Percentiles rank a stretch among this genome's conserved stretches.
Conservation (phyloP, 2,113 vertebrate genomes). For the Emydocephalus ijimae region DNA sequence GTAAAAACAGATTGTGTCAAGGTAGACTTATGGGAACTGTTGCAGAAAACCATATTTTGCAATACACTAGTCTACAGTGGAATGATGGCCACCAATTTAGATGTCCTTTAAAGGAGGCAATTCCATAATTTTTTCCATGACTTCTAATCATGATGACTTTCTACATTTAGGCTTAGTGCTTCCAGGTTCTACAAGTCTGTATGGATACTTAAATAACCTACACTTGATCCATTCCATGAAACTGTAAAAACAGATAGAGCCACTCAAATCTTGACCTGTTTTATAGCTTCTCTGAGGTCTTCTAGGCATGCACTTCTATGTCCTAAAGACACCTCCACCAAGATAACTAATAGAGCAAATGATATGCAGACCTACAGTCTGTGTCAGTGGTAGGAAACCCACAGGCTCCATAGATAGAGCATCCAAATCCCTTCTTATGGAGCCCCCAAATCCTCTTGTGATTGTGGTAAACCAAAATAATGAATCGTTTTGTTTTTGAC, state of each 20-base stretch:
- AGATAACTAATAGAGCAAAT: background rate
- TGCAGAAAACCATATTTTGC: background rate
- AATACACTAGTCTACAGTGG: background rate
- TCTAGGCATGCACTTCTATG: background rate
- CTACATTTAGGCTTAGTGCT: background rate
- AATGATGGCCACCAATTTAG: background rate
- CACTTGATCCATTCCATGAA: background rate
- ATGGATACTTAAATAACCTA: background rate
- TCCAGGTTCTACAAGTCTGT: background rate
- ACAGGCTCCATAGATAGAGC: background rate
- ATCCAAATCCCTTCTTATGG: background rate
- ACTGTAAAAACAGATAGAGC: background rate
- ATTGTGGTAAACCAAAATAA: background rate
- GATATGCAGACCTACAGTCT: background rate
- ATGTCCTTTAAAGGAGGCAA: background rate
- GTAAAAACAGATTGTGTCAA: background rate
- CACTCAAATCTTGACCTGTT: background rate
- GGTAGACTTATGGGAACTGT: background rate
- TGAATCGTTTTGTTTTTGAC: background rate
- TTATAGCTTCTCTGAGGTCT: background rate
- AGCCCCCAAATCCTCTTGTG: background rate
- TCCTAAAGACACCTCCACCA: background rate
- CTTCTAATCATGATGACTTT: background rate
- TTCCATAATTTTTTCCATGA: background rate
- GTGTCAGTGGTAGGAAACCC: background rate